Percentiles rank a stretch among this genome's conserved stretches.
Evolutionary conservation across 2,888 invertebrate species (phyloP).

Genomic region (Morinoia aosen): DNA sequence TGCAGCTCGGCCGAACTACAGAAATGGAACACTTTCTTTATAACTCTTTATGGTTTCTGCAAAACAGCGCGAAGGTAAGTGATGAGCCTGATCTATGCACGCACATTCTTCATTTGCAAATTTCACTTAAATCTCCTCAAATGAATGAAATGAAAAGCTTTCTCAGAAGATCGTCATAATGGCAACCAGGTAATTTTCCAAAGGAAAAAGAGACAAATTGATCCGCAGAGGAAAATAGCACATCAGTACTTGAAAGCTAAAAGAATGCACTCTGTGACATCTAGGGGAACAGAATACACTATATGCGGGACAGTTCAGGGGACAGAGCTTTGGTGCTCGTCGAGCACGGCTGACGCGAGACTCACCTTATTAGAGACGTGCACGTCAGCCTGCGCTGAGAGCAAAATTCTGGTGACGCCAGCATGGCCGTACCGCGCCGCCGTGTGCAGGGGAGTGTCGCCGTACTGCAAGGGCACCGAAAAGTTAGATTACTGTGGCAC

Average conservation of each 20-base stretch:
- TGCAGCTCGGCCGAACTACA: neutral
- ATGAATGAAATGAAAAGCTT: neutral
- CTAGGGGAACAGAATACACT: no score
- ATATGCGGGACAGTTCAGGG: no score
- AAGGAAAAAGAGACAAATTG: no score
- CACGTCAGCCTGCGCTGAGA: constrained; percentile 88
- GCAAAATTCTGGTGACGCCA: constrained; percentile 92
- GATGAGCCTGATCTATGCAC: neutral
- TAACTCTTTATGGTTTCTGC: neutral
- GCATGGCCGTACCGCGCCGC: constrained; percentile 96
- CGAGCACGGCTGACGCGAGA: neutral
- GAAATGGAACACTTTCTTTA: neutral
- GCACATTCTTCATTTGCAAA: neutral
- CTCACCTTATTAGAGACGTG: constrained; percentile 88
- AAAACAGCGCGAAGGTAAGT: neutral
- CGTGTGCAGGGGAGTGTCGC: constrained; percentile 94
- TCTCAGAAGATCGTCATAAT: neutral
- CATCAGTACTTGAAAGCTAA: no score
- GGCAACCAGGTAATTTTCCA: neutral
- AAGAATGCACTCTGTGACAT: no score
- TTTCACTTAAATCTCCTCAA: neutral
- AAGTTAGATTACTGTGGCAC: neutral
- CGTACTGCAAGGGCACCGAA: constrained; percentile 79
- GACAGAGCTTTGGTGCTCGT: neutral
- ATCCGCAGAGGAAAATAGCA: no score